Conservation (phyloP, 2,797 vertebrate genomes). For the Aphelocoma californica region DNA sequence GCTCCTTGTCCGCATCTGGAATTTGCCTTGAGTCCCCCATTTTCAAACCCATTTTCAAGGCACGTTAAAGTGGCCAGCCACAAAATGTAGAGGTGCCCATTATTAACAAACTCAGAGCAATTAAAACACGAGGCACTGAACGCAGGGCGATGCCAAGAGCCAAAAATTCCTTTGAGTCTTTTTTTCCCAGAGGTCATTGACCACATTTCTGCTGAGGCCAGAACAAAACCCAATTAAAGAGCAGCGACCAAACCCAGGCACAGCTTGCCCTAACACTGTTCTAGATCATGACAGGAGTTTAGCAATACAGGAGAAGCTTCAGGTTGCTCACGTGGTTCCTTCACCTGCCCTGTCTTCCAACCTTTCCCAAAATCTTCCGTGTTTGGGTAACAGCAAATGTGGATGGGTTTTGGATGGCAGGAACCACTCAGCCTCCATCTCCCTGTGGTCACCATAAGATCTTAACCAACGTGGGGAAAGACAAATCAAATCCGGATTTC, state of each 20-base stretch:
- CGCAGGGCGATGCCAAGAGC: rapidly evolving
- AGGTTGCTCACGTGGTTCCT: background rate
- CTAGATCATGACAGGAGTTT: background rate
- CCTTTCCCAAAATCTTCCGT: background rate
- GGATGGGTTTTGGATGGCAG: rapidly evolving
- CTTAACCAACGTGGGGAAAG: rapidly evolving
- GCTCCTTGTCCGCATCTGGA: rapidly evolving
- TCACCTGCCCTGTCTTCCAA: background rate
- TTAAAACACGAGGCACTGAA: background rate
- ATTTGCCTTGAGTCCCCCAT: background rate
- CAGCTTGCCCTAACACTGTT: background rate
- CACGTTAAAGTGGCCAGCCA: rapidly evolving
- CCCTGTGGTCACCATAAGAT: background rate
- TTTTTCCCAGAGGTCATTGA: background rate
- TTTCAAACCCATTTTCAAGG: background rate
- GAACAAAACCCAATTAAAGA: background rate
- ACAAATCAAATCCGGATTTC: background rate
- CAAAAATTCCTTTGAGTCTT: background rate
- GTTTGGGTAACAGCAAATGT: rapidly evolving
- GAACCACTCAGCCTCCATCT: rapidly evolving
- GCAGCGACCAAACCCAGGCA: background rate
- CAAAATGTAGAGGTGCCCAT: background rate
- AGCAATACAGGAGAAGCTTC: background rate
- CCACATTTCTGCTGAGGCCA: background rate
- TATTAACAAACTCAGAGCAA: background rate